phyloP scores from a whole-genome alignment of 92 coral and sea anemone genomes.

The Palythoa grandis region DNA sequence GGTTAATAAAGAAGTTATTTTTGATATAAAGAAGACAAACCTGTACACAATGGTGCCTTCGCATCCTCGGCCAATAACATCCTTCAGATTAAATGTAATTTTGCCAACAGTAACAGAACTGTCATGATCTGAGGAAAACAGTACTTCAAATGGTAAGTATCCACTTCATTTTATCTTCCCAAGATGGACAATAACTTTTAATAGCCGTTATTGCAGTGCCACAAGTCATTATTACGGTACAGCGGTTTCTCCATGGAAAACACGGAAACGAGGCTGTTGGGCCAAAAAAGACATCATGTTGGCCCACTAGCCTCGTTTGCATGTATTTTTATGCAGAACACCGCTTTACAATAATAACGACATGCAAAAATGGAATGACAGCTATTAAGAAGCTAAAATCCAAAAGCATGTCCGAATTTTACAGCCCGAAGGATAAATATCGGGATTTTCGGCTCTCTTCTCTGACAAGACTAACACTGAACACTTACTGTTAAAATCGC shows the following conservation, averaged over 20 bases:
- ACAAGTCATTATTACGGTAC: no score
- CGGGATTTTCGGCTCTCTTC: no score
- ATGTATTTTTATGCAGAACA: no score
- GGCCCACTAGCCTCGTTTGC: no score
- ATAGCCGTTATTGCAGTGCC: neutral
- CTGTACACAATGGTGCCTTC: slow-evolving; percentile 98
- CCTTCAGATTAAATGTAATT: slow-evolving; percentile 90
- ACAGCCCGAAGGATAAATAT: no score
- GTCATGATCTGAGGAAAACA: slow-evolving; percentile 33
- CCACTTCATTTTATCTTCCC: neutral
- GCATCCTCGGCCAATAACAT: slow-evolving; percentile 95
- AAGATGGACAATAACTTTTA: neutral
- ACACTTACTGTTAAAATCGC: slow-evolving; percentile 32
- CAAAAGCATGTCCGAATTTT: no score
- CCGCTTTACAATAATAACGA: neutral
- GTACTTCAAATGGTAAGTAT: neutral
- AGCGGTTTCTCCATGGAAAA: no score
- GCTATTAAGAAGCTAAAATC: no score
- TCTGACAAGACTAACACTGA: neutral
- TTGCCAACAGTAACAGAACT: slow-evolving; percentile 74
- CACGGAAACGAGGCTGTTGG: no score
- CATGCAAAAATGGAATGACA: neutral
- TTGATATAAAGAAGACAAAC: slow-evolving; percentile 48
- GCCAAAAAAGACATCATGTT: no score
- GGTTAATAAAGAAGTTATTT: no score